Conservation (phyloP, 2,113 vertebrate species). For the Coregonus clupeaformis region DNA sequence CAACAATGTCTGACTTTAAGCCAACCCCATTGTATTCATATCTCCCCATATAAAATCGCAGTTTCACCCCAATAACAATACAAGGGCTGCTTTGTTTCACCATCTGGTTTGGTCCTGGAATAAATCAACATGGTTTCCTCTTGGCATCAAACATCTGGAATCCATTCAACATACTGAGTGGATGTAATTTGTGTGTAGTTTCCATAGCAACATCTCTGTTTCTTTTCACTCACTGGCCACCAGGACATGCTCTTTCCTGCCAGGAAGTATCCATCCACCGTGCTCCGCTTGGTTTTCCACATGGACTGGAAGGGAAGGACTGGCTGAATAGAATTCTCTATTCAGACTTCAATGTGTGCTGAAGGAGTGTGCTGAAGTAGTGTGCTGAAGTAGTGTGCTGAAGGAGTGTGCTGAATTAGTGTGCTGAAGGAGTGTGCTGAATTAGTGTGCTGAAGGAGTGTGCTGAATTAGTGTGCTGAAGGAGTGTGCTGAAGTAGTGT, state of each 20-base stretch:
- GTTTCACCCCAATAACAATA: too few species aligned
- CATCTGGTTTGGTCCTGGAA: neutral
- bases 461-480: neutral
- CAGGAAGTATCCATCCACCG: conserved; percentile 93
- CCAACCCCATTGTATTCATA: too few species aligned
- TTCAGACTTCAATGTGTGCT: neutral
- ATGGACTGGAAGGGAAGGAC: conserved; percentile 82
- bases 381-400: too few species aligned
- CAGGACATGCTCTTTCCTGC: conserved; percentile 94
- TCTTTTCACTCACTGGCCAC: conserved; percentile 89
- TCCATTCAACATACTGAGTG: neutral
- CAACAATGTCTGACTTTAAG: too few species aligned
- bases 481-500: too few species aligned
- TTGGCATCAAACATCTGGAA: neutral
- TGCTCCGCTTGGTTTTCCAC: conserved; percentile 90
- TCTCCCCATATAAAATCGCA: too few species aligned
- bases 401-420: too few species aligned
- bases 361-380: too few species aligned
- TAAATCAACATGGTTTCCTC: neutral
- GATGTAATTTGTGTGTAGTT: neutral
- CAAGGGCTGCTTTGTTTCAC: neutral
- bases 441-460: too few species aligned
- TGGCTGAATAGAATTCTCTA: neutral
- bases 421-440: neutral
- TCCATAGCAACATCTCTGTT: neutral